Conservation (phyloP, 2,888 invertebrate species). For the Cephalotes varians region DNA sequence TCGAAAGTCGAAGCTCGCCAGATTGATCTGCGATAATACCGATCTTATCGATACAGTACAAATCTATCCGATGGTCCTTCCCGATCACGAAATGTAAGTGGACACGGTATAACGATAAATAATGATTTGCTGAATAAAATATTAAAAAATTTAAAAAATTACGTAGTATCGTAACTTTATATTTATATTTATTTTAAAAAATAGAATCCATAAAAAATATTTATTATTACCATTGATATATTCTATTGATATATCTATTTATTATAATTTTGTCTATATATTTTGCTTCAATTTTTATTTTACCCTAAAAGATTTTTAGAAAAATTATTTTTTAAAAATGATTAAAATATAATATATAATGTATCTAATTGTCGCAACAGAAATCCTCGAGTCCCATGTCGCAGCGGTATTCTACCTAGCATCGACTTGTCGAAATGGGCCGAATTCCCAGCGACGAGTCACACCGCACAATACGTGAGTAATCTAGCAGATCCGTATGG, state of each 20-base stretch:
- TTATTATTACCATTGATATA: neutral
- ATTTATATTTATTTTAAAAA: neutral
- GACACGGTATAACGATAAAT: neutral
- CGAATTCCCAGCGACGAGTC: conserved; percentile 87
- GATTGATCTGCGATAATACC: conserved; percentile 96
- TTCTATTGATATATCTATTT: neutral
- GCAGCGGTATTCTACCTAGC: conserved; percentile 94
- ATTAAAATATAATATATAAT: neutral
- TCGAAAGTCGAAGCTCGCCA: conserved; percentile 92
- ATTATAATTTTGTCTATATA: neutral
- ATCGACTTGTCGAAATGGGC: conserved; percentile 97
- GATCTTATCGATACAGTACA: conserved; percentile 97
- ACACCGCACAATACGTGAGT: conserved; percentile 90
- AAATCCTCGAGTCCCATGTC: conserved; percentile 97
- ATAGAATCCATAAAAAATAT: neutral
- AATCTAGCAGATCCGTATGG: conserved; percentile 87
- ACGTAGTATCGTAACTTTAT: neutral
- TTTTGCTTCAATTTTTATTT: neutral
- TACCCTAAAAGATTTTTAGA: neutral
- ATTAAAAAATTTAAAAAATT: neutral
- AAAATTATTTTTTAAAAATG: neutral
- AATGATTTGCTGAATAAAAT: neutral
- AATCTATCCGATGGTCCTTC: conserved; percentile 96
- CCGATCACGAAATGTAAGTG: conserved; percentile 96
- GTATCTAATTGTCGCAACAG: conserved; percentile 86